phyloP scores from a whole-genome alignment of 2,888 invertebrate genomes.

The Drosophila tripunctata region DNA sequence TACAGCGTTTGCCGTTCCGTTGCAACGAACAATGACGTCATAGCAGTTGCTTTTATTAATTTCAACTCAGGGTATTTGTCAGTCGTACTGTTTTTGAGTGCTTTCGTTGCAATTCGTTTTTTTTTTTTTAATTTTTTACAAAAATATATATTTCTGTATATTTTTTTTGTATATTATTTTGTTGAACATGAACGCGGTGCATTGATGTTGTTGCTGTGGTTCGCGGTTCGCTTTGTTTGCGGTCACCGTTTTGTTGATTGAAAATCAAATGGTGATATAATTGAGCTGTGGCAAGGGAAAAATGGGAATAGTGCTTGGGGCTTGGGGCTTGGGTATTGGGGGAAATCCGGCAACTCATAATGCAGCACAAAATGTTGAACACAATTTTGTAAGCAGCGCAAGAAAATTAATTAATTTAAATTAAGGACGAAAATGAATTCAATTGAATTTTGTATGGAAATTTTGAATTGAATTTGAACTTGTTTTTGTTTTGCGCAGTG shows the following conservation, averaged over 20 bases:
- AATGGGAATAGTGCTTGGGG: no score
- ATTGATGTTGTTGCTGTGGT: slow-evolving; percentile 29
- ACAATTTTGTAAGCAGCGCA: background rate
- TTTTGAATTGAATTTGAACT: background rate
- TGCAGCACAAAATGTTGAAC: slow-evolving; percentile 21
- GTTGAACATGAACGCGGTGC: background rate
- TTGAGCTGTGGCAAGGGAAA: slow-evolving; percentile 32
- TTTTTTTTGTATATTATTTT: slow-evolving; percentile 8
- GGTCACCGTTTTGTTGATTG: slow-evolving; percentile 53
- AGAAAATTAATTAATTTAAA: background rate
- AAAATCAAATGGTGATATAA: slow-evolving; percentile 62
- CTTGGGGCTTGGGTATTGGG: no score
- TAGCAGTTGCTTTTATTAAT: no score
- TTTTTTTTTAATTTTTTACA: background rate
- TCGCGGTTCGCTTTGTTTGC: slow-evolving; percentile 45
- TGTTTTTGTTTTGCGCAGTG: slow-evolving; percentile 23
- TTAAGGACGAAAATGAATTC: background rate
- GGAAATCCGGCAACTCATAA: slow-evolving; percentile 22
- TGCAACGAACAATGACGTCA: no score
- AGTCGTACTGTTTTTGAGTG: background rate
- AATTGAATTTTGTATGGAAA: background rate
- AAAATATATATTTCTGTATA: no score
- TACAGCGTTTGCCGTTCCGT: no score
- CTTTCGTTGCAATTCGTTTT: background rate
- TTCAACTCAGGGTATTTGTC: background rate